Evolutionary conservation across 2,888 invertebrate species (phyloP).

Genomic region (Himalopsyche tibetana): DNA sequence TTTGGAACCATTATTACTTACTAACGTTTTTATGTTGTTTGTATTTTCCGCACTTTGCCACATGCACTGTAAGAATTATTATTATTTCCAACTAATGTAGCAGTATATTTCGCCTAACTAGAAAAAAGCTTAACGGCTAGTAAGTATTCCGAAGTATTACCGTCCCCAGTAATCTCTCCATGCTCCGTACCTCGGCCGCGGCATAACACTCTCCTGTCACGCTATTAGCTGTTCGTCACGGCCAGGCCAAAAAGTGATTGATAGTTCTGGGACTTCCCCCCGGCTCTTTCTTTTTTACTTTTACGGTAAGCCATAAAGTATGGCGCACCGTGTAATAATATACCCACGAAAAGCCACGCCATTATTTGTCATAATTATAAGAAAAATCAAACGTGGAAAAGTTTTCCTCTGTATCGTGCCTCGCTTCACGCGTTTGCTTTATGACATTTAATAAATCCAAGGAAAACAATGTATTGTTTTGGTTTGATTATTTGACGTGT

Average conservation of each 20-base stretch:
- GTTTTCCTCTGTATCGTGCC: conserved; percentile 11
- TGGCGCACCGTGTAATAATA: conserved; percentile 64
- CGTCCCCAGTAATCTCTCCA: neutral
- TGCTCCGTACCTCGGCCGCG: neutral
- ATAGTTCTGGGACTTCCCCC: conserved; percentile 58
- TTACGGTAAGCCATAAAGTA: conserved; percentile 55
- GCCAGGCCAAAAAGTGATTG: conserved; percentile 64
- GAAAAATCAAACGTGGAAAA: conserved; percentile 47
- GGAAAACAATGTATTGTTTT: conserved; percentile 31
- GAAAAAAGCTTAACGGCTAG: conserved; percentile 19
- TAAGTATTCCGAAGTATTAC: neutral
- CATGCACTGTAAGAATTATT: conserved; percentile 23
- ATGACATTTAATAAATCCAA: conserved; percentile 31
- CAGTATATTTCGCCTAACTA: conserved; percentile 23
- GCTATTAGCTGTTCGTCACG: conserved; percentile 65
- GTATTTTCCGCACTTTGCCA: conserved; percentile 25
- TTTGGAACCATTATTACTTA: conserved; percentile 1
- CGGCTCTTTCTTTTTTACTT: conserved; percentile 49
- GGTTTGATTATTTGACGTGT: conserved; percentile 30
- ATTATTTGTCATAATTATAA: conserved; percentile 64
- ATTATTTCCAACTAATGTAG: conserved; percentile 22
- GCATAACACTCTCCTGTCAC: conserved; percentile 60
- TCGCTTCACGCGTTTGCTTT: conserved; percentile 26
- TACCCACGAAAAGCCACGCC: conserved; percentile 56
- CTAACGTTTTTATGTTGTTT: conserved; percentile 14